Base-by-base conservation (phyloP, 1,140 invertebrate species). In the Drosophila subobscura region DNA sequence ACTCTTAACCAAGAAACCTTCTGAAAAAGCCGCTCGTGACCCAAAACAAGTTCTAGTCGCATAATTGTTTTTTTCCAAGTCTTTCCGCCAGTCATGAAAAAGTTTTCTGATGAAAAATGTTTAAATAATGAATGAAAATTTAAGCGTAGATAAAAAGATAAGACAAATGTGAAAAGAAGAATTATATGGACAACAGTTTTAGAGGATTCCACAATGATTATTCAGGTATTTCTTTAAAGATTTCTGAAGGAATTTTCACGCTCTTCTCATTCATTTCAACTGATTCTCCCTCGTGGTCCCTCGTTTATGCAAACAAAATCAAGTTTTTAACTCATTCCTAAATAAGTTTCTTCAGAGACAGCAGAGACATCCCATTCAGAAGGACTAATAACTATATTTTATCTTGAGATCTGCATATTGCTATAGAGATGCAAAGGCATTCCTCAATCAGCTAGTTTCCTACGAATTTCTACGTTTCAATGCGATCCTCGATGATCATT, bases 1-100 rank as follows among this genome's bases (percentile, higher is more conserved):
- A 64, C 33, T 56, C 25, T 67, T 55, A 16, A 22, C 29, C 12
- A 52, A 44, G 29, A 29, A 8, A 25, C 12, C 3, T 27, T 55
- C 49, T 66, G 42, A 25, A 42, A 55, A 49, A 33, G 5, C 61
- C 49, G 65, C 16, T 4, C 41, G 41, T 41, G 64, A 66, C 65
- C 41, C 33, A 37, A 67, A 67, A 67, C 64, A 54, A 65, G 47
- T 66, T 66, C 60, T 67, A 67, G 53, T 53, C 64, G 65, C 45
- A 67, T 3, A 22, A 22, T 46, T 42, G n/a, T n/a, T 53, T 45
- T 49, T 58, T 37, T 59, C 23, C 8, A 16, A 5, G 22, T 29
- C 49, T 66, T 41, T 55, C 55, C 54, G 65, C 50, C 42, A 66
- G 65, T 68, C 65, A 67, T 47, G 12, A 40, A 37, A 12, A 37